Evolutionary conservation across 2,797 vertebrate genomes (phyloP), one percentile per base, ranked within the genome.

Genomic region (Carapus acus): DNA sequence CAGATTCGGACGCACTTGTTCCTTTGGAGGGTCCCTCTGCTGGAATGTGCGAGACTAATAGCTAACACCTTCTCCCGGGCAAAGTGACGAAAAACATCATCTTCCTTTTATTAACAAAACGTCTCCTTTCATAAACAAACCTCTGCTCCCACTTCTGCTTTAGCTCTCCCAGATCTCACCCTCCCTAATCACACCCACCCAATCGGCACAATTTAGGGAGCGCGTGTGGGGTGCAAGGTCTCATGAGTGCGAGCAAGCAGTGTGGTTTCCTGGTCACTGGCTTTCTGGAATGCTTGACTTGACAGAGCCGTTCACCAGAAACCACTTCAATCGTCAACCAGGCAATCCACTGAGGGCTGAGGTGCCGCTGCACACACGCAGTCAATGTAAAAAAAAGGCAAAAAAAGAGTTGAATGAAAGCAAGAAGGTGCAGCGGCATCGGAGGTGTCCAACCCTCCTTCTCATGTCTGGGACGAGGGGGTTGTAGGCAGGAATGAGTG

Each of bases 21-120:
- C 58, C 55, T 41, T 1, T 51, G 69, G 66, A 73, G 59, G 68
- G 73, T 74, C 69, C 62, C 18, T 11, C 83, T 75, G 4, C 78
- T 85, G 67, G 74, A 83, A 85, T 79, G 71, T 48, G 65, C 24
- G 67, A 63, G 53, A 65, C 62, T 80, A 83, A 83, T 82, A 62
- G 72, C 55, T 67, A 60, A 49, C 79, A 83, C 72, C 44, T 80
- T 82, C 72, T 57, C 43, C 41, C 54, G 22, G 72, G 57, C 37
- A 23, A 49, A 34, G 59, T 48, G 64, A 58, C n/a, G 72, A 69
- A 73, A 62, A 63, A 46, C 65, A 57, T 64, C 58, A 71, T 71
- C 71, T 76, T 70, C 47, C 73, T 67, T 81, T 80, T n/a, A n/a
- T 59, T 73, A 37, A 70, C 55, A 62, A 72, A 80, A 79, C 23